phyloP scores from a whole-genome alignment of 2,113 vertebrate species.

The Trichomycterus rosablanca region DNA sequence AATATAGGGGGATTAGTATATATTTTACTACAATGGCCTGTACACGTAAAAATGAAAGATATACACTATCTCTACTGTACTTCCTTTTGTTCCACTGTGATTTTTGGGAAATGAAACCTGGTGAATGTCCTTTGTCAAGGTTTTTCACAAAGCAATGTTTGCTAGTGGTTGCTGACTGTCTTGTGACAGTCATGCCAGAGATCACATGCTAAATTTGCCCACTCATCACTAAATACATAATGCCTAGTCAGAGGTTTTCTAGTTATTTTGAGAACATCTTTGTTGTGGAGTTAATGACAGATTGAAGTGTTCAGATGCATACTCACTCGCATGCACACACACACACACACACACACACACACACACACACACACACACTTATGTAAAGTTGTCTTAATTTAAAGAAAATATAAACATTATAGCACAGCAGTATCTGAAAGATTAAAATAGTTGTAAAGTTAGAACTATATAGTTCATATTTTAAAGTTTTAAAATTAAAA shows the following conservation, averaged over 20 bases:
- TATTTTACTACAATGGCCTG: too few relatives aligned
- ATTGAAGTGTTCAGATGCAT: too few relatives aligned
- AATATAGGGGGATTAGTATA: too few relatives aligned
- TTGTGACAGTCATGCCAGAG: conserved; percentile 32
- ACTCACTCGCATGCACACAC: too few relatives aligned
- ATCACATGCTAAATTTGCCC: conserved; percentile 24
- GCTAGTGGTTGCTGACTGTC: conserved; percentile 28
- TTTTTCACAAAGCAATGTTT: background rate
- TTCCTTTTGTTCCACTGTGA: too few relatives aligned
- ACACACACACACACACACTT: background rate
- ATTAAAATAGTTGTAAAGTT: too few relatives aligned
- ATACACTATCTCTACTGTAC: too few relatives aligned
- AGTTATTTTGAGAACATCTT: background rate
- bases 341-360: too few relatives aligned
- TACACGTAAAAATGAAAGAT: too few relatives aligned
- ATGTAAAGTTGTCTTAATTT: background rate
- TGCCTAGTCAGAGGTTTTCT: too few relatives aligned
- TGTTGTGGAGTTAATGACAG: background rate
- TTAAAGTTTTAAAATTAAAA: conserved; percentile 1
- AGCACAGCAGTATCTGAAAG: background rate
- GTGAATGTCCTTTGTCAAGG: background rate
- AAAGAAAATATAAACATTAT: background rate
- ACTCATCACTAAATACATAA: background rate
- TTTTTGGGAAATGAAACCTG: too few relatives aligned
- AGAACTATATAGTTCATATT: background rate